These are phyloP conservation scores for Sminthopsis crassicaudata DNA, from an alignment of 2,113 vertebrate species.

Conservation along the genomic window DNA sequence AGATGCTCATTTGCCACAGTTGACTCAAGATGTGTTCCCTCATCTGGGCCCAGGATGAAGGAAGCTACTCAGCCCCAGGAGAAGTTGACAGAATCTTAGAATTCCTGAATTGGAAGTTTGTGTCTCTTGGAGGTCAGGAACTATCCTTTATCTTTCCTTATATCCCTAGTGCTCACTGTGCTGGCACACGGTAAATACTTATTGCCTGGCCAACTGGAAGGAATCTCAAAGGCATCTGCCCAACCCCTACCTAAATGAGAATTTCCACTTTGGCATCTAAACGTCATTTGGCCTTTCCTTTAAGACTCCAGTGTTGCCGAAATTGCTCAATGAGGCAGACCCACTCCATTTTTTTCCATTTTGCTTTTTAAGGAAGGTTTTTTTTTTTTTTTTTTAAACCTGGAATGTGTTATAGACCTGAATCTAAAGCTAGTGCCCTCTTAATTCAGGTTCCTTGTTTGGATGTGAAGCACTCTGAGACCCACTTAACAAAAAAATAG, in stretches of 20 bases:
- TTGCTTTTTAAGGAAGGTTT: neutral
- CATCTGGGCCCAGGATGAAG: no score
- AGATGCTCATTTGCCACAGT: no score
- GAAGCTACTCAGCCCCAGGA: neutral
- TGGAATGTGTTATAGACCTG: neutral
- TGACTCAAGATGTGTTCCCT: no score
- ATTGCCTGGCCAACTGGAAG: neutral
- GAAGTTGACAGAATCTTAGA: neutral
- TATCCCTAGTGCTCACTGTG: neutral
- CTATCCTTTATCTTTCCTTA: neutral
- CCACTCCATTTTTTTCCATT: neutral
- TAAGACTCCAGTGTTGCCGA: neutral
- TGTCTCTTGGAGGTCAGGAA: neutral
- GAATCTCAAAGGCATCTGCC: neutral
- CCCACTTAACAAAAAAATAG: no score
- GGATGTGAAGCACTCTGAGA: neutral
- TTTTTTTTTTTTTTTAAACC: neutral
- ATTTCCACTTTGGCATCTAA: neutral
- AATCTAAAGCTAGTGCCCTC: neutral
- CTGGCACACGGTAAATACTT: neutral
- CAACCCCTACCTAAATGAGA: neutral
- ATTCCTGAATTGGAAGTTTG: neutral
- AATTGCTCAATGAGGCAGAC: neutral
- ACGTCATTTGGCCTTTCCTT: neutral
- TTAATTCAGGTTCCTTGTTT: neutral